Percentiles rank a stretch among this genome's conserved stretches.
These are phyloP conservation scores for Asteroscopus sphinx DNA, from an alignment of 2,888 invertebrate genomes.

Conservation along the genomic window DNA sequence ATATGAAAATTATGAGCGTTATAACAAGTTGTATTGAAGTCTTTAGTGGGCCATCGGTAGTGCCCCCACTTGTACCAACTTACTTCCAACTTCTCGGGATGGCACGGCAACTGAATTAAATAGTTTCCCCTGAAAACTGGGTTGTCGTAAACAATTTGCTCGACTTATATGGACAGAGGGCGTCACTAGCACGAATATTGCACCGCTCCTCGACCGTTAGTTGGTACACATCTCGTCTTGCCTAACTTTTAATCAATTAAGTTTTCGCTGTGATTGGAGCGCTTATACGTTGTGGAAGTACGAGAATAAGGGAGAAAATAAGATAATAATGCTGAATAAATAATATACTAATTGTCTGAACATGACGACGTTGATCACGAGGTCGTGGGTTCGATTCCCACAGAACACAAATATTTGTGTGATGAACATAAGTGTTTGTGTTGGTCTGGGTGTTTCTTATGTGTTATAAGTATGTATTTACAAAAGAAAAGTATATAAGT, in stretches of 20 bases:
- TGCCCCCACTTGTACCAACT: constrained; percentile 73
- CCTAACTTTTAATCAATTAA: constrained; percentile 47
- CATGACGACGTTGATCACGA: no score
- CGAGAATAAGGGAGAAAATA: no score
- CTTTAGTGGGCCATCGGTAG: constrained; percentile 46
- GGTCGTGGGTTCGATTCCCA: no score
- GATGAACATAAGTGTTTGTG: no score
- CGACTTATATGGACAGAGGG: constrained; percentile 66
- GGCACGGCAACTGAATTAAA: constrained; percentile 81
- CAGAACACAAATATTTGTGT: no score
- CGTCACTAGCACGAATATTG: constrained; percentile 57
- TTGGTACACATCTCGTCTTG: constrained; percentile 38
- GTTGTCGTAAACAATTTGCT: constrained; percentile 82
- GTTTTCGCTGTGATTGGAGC: constrained; percentile 39
- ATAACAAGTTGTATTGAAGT: constrained; percentile 38
- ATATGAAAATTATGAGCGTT: constrained; percentile 44
- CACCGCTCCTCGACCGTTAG: constrained; percentile 37
- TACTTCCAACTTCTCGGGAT: constrained; percentile 68
- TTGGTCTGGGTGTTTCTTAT: no score
- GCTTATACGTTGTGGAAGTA: constrained; percentile 5
- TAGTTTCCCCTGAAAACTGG: constrained; percentile 81
- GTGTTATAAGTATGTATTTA: no score
- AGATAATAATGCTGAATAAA: no score
- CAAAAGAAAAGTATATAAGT: no score
- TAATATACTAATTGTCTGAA: no score